Evolutionary conservation across 2,113 vertebrate species (phyloP), one percentile per base, ranked within the genome.

Genomic region (Myotis yumanensis): DNA sequence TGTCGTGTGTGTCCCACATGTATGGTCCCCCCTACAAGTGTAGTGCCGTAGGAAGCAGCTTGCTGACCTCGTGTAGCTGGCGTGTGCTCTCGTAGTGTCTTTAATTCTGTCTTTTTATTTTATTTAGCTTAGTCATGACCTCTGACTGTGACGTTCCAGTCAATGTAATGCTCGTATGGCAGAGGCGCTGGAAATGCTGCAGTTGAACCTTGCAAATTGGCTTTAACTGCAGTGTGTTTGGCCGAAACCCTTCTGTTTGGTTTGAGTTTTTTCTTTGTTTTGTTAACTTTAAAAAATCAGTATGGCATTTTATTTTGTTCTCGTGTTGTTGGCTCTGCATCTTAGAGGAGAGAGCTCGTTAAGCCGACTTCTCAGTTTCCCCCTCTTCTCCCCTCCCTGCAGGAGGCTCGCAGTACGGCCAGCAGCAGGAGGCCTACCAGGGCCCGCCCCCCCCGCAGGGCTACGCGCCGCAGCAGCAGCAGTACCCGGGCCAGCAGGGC

Each of bases 341-440:
- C 95, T 98, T 98, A 97, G 96, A 97, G 97, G 95, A 80, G 96
- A 86, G 75, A 3, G 22, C 92, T 66, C 72, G 48, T 62, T 15
- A 77, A 93, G 83, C 86, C 92, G 96, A 68, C 91, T 30, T 93
- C 95, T 98, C 96, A 98, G 96, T 93, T 92, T 91, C 57, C 81
- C 94, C 94, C 22, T 93, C 96, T 96, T 81, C 95, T 95, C 66
- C 97, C 91, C 97, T 97, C 96, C 94, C 97, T 98, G 88, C 98
- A 99, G 99, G 99, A 98, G 99, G 99, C 75, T 97, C 99, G 0
- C 99, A 99, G 71, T 99, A 99, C 48, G 98, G 98, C 97, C 99
- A 99, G 94, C 99, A 99, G 96, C 99, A 99, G 97, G 99, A 99
- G 96, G 98, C 99, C 1, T 99, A 99, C 98, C 99, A 99, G 98